Evolutionary conservation across 2,888 invertebrate genomes (phyloP).

Genomic region (Pammene aurita): DNA sequence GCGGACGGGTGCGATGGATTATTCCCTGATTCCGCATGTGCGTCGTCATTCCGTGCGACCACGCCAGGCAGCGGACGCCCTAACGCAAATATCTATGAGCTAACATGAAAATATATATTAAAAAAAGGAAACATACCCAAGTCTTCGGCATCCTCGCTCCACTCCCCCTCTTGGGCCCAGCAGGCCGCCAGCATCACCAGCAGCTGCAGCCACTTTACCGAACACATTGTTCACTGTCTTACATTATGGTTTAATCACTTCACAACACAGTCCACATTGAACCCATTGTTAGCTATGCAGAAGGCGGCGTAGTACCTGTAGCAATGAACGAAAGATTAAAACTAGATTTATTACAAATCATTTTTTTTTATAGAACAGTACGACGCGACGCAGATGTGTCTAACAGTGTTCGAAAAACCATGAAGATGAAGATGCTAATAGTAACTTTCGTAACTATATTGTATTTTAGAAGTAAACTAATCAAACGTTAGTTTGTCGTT

Average conservation of each 20-base stretch:
- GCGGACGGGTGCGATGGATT: too few species aligned
- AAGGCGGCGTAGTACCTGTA: not conserved
- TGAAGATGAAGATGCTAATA: too few species aligned
- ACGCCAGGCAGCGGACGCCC: not conserved
- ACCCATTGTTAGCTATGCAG: not conserved
- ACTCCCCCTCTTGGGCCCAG: conserved; percentile 79
- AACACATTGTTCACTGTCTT: conserved; percentile 66
- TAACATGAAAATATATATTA: not conserved
- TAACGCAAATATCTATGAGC: not conserved
- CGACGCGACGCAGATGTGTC: too few species aligned
- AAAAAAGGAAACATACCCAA: conserved; percentile 62
- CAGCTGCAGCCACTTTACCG: conserved; percentile 73
- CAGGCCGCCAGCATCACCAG: conserved; percentile 74
- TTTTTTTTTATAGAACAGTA: too few species aligned
- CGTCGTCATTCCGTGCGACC: too few species aligned
- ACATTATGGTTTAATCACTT: conserved; percentile 56
- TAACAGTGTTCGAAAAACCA: too few species aligned
- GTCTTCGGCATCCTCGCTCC: conserved; percentile 80
- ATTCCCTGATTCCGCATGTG: too few species aligned
- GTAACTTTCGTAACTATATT: too few species aligned
- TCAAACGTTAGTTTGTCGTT: too few species aligned
- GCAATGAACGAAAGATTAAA: not conserved
- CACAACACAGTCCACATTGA: conserved; percentile 24
- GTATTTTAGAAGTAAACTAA: too few species aligned
- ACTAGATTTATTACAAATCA: too few species aligned